These are phyloP conservation scores for Dryomyza anilis DNA, from an alignment of 2,888 invertebrate species.

Conservation along the genomic window DNA sequence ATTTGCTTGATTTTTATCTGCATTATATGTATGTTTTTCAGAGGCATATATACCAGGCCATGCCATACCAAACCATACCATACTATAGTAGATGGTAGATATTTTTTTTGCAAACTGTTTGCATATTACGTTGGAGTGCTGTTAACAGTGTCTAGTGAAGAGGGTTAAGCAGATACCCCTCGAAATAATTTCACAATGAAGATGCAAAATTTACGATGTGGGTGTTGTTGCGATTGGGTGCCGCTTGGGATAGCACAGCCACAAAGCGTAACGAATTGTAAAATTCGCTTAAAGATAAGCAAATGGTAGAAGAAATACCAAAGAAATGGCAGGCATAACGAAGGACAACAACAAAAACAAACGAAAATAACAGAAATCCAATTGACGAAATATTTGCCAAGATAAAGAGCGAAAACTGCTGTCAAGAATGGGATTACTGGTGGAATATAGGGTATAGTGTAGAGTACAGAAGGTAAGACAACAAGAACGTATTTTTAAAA, in stretches of 20 bases:
- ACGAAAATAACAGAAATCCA: background rate
- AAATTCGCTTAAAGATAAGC: conserved; percentile 23
- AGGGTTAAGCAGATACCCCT: conserved; percentile 18
- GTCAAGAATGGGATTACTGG: too few species aligned
- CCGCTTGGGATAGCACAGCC: background rate
- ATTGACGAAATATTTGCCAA: conserved; percentile 16
- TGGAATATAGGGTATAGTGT: too few species aligned
- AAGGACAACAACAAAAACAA: background rate
- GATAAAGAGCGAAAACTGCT: too few species aligned
- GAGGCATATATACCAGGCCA: background rate
- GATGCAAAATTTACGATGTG: background rate
- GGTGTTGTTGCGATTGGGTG: background rate
- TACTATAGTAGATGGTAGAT: too few species aligned
- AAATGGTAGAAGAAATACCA: background rate
- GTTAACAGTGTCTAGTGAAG: conserved; percentile 24
- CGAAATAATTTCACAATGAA: conserved; percentile 2
- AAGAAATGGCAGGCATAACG: background rate
- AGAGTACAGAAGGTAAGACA: too few species aligned
- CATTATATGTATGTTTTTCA: background rate
- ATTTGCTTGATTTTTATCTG: conserved; percentile 23
- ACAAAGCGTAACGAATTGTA: conserved; percentile 27
- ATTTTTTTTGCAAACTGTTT: conserved; percentile 19
- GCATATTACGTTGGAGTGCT: conserved; percentile 24
- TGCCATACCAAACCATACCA: too few species aligned
- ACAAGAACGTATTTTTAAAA: too few species aligned